Conservation (phyloP, 1,140 invertebrate genomes). For the Daktulosphaira vitifoliae region DNA sequence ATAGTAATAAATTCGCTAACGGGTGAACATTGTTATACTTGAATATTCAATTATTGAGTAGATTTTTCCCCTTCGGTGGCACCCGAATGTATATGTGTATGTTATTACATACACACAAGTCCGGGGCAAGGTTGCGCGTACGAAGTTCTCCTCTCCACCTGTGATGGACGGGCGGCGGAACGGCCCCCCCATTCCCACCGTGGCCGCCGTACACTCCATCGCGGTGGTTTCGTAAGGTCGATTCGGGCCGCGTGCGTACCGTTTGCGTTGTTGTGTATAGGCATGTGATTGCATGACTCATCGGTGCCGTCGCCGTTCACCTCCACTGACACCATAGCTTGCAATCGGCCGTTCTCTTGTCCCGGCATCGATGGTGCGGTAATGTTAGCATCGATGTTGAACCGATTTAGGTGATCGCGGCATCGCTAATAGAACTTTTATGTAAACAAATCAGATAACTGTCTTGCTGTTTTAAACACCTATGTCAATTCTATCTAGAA, state of each 20-base stretch:
- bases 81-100: too few relatives aligned
- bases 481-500: too few relatives aligned
- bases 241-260: constrained; percentile 1
- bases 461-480: too few relatives aligned
- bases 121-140: constrained; percentile 10
- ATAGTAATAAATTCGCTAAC: too few relatives aligned
- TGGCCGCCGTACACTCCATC: neutral
- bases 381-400: neutral
- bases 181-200: neutral
- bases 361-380: neutral
- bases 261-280: constrained; percentile 5
- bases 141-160: neutral
- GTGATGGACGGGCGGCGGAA: too few relatives aligned
- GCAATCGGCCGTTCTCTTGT: too few relatives aligned
- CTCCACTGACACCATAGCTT: neutral
- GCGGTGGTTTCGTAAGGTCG: constrained; percentile 24
- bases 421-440: too few relatives aligned
- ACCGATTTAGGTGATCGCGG: neutral
- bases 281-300: constrained; percentile 30
- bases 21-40: too few relatives aligned
- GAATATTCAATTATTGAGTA: too few relatives aligned
- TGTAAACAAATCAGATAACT: too few relatives aligned
- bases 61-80: too few relatives aligned
- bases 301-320: neutral
- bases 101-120: neutral